Percentiles rank a stretch among this genome's conserved stretches.
Conservation (phyloP, 1,140 invertebrate species). For the Colletes gigas region DNA sequence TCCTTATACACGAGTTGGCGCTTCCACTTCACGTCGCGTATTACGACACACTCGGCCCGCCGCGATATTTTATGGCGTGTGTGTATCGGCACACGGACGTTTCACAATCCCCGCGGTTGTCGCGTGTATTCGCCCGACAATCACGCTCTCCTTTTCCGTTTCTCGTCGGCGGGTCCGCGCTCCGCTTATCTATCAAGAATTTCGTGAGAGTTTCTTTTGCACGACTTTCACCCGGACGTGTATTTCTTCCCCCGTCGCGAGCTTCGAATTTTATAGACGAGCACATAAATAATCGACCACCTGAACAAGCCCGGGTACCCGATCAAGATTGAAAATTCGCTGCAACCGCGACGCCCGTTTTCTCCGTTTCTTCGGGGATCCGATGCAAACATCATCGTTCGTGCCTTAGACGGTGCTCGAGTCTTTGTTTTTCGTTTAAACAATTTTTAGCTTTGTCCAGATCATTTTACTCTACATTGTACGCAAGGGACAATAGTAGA, state of each 20-base stretch:
- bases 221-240: conserved; percentile 31
- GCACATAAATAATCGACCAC: conserved; percentile 10
- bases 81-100: conserved; percentile 23
- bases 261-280: conserved; percentile 17
- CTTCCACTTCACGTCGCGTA: conserved; percentile 47
- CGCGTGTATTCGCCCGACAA: conserved; percentile 10
- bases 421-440: too few relatives aligned
- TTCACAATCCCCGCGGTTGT: conserved; percentile 33
- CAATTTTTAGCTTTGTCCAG: too few relatives aligned
- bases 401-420: too few relatives aligned
- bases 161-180: neutral
- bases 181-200: conserved; percentile 41
- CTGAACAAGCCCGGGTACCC: neutral
- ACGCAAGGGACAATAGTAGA: too few relatives aligned
- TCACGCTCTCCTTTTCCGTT: neutral
- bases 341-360: neutral
- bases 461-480: too few relatives aligned
- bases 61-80: conserved; percentile 54
- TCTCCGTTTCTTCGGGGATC: too few relatives aligned
- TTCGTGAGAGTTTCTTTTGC: conserved; percentile 39
- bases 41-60: conserved; percentile 48
- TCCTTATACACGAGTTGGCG: conserved; percentile 32
- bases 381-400: too few relatives aligned
- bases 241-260: conserved; percentile 5
- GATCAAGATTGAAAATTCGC: conserved; percentile 14